These are phyloP conservation scores for Eurystomus gularis DNA, from an alignment of 2,113 vertebrate species.

Conservation along the genomic window DNA sequence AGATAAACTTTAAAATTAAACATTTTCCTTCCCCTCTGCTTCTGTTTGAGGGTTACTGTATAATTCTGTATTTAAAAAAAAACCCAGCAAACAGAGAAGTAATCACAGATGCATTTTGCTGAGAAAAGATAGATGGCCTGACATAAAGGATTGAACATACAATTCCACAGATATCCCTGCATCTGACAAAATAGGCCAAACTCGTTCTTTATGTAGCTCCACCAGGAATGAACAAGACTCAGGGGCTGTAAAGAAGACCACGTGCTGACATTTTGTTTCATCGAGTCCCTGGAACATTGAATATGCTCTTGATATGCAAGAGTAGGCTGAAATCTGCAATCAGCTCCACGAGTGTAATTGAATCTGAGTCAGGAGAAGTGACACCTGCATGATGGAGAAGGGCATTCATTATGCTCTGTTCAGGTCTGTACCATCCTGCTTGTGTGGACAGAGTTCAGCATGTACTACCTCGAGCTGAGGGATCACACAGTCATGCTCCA, in stretches of 20 bases:
- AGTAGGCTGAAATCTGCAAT: slow-evolving; percentile 58
- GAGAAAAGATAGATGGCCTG: slow-evolving; percentile 31
- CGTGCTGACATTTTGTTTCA: slow-evolving; percentile 20
- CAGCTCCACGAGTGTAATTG: slow-evolving; percentile 26
- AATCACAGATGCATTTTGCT: slow-evolving; percentile 12
- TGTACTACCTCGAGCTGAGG: background rate
- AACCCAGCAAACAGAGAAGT: background rate
- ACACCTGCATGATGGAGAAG: slow-evolving; percentile 43
- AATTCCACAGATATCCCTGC: background rate
- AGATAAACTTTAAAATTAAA: background rate
- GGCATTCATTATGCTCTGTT: slow-evolving; percentile 32
- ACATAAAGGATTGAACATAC: slow-evolving; percentile 4
- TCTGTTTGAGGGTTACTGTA: background rate
- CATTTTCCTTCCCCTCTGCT: background rate
- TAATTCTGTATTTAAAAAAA: background rate
- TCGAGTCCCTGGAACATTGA: background rate
- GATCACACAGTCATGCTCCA: background rate
- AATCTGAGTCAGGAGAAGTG: slow-evolving; percentile 56
- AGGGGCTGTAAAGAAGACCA: background rate
- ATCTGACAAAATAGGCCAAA: slow-evolving; percentile 21
- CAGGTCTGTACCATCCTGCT: slow-evolving; percentile 27
- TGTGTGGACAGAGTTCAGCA: background rate
- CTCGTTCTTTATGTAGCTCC: background rate
- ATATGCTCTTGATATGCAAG: slow-evolving; percentile 53
- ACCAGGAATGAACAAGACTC: background rate